Conservation (phyloP, 1,140 invertebrate genomes). For the Capitella teleta region DNA sequence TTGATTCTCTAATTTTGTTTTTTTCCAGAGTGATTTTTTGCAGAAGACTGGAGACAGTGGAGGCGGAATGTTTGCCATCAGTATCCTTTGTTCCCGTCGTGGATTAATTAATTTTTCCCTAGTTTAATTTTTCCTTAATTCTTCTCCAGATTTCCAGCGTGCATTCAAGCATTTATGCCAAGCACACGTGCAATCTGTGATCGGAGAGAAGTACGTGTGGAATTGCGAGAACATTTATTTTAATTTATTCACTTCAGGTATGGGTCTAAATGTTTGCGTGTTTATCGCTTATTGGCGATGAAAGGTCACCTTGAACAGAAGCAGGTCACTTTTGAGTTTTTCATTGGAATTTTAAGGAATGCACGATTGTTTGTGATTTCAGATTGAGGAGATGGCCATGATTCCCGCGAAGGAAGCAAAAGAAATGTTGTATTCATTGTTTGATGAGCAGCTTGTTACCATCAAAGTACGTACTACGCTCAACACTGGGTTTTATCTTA, state of each 20-base stretch:
- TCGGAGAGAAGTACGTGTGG: conserved; percentile 54
- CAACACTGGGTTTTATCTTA: background rate
- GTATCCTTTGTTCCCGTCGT: conserved; percentile 19
- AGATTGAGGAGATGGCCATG: conserved; percentile 78
- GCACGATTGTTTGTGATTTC: conserved; percentile 7
- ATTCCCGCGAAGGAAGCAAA: conserved; percentile 79
- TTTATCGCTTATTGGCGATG: conserved; percentile 66
- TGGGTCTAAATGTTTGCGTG: conserved; percentile 70
- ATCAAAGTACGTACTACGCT: background rate
- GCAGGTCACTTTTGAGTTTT: conserved; percentile 29
- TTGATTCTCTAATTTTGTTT: background rate
- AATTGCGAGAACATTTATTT: too few species aligned
- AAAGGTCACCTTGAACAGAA: conserved; percentile 76
- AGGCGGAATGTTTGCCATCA: conserved; percentile 64
- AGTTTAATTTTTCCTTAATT: background rate
- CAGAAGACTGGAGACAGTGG: conserved; percentile 61
- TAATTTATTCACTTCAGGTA: too few species aligned
- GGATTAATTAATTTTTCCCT: background rate
- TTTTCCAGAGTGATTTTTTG: conserved; percentile 47
- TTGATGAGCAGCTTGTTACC: conserved; percentile 68
- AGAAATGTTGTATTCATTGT: conserved; percentile 63
- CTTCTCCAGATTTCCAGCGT: conserved; percentile 43
- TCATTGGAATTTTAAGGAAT: background rate
- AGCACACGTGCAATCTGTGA: conserved; percentile 59
- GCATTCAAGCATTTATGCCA: conserved; percentile 56